Percentiles rank a stretch among this genome's conserved stretches.
These are phyloP conservation scores for Seira sanloemensis DNA, from an alignment of 2,888 invertebrate species.

Conservation along the genomic window DNA sequence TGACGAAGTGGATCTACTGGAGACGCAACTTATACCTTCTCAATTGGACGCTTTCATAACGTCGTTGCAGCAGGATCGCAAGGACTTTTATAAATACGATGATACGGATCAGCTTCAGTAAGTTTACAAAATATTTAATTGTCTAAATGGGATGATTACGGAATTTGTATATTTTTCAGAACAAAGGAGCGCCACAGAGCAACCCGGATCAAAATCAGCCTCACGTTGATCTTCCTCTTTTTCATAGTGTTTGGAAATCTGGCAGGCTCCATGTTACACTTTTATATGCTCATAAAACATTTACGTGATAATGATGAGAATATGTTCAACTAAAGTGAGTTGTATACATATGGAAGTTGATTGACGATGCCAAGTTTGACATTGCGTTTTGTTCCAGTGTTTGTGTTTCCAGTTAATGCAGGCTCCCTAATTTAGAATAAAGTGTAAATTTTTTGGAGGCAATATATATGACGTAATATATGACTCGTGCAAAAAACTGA, in stretches of 20 bases:
- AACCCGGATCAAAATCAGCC: neutral
- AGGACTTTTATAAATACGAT: neutral
- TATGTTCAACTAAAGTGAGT: too few species aligned
- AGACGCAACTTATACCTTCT: conserved; percentile 18
- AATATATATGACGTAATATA: too few species aligned
- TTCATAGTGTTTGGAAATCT: neutral
- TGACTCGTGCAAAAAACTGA: too few species aligned
- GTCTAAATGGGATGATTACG: neutral
- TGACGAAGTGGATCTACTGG: neutral
- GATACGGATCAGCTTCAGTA: neutral
- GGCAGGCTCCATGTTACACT: neutral
- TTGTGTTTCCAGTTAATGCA: too few species aligned
- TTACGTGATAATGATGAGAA: too few species aligned
- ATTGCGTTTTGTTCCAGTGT: too few species aligned
- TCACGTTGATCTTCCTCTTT: neutral
- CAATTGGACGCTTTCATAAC: conserved; percentile 33
- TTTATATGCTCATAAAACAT: too few species aligned
- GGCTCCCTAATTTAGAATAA: too few species aligned
- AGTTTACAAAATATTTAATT: neutral
- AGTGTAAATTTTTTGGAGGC: too few species aligned
- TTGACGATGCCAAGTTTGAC: too few species aligned
- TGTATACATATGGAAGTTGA: too few species aligned
- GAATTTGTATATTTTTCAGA: too few species aligned
- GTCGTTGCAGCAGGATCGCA: neutral
- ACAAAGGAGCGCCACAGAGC: neutral